These are phyloP conservation scores for Chrysaora quinquecirrha DNA, from an alignment of 30 jellyfish, hydroid and myxozoan genomes.

Conservation along the genomic window DNA sequence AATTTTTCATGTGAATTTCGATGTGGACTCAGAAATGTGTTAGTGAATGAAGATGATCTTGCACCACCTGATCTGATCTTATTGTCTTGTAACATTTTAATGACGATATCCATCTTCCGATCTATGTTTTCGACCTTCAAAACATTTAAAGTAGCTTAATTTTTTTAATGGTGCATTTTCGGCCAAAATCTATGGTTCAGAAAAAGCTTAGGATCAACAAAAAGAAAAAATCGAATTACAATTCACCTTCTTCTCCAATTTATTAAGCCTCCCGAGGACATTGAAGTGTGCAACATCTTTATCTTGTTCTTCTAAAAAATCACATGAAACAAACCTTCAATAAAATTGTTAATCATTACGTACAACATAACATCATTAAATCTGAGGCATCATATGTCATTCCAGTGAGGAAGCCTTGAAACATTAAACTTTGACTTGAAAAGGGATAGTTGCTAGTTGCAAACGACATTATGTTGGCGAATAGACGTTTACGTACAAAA, in stretches of 20 bases:
- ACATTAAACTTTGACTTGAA: no score
- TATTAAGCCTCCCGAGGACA: constrained; percentile 51
- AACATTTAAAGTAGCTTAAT: not conserved
- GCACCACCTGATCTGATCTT: constrained; percentile 32
- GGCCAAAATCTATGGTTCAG: no score
- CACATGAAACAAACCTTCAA: no score
- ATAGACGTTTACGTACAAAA: no score
- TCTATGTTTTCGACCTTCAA: constrained; percentile 51
- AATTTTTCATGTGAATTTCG: constrained; percentile 44
- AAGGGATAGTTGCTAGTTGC: no score
- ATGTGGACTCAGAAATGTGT: constrained; percentile 45
- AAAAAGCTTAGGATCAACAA: no score
- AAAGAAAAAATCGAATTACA: no score
- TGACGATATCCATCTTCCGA: constrained; percentile 50
- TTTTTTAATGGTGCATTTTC: not conserved
- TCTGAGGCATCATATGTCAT: no score
- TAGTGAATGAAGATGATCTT: constrained; percentile 59
- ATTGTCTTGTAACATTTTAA: constrained; percentile 51
- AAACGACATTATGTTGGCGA: no score
- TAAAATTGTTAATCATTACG: no score
- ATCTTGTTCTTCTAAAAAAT: constrained; percentile 38
- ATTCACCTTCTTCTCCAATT: constrained; percentile 60
- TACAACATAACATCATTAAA: no score
- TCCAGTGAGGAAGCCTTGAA: no score
- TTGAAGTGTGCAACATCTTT: constrained; percentile 38